These are phyloP conservation scores for Zingel zingel DNA, from an alignment of 2,113 vertebrate species.

Conservation along the genomic window DNA sequence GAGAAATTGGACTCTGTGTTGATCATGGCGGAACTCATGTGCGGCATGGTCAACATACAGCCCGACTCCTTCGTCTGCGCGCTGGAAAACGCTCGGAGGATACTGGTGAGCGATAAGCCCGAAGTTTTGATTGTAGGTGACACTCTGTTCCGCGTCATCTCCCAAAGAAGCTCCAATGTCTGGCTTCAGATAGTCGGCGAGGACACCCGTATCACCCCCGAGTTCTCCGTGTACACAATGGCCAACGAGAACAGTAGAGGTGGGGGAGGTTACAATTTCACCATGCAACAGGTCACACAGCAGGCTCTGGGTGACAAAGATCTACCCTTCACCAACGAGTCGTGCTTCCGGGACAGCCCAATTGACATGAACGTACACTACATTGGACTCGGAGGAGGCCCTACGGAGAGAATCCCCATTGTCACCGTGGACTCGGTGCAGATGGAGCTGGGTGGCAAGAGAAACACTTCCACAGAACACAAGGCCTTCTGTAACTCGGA, in stretches of 20 bases:
- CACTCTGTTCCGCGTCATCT: slow-evolving; percentile 11
- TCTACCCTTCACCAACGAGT: neutral
- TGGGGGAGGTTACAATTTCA: neutral
- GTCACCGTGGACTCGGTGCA: slow-evolving; percentile 26
- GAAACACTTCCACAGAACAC: slow-evolving; percentile 27
- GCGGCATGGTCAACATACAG: slow-evolving; percentile 18
- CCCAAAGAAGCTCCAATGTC: neutral
- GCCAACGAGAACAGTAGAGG: neutral
- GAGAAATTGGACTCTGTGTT: slow-evolving; percentile 5
- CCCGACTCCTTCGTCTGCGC: neutral
- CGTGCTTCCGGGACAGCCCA: neutral
- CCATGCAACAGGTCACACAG: neutral
- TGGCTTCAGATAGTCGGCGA: neutral
- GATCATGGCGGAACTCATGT: slow-evolving; percentile 6
- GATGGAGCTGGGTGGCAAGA: neutral
- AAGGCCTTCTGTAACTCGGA: slow-evolving; percentile 10
- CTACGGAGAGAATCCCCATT: no score
- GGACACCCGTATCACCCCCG: neutral
- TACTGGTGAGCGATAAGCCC: neutral
- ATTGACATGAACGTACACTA: neutral
- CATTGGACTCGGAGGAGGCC: neutral
- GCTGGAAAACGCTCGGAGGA: neutral
- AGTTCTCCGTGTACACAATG: slow-evolving; percentile 16
- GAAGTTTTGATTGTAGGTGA: neutral
- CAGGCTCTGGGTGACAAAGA: neutral